Percentiles rank a stretch among this genome's conserved stretches.
These are phyloP conservation scores for Poliocrania exsul DNA, from an alignment of 2,797 vertebrate species.

Conservation along the genomic window DNA sequence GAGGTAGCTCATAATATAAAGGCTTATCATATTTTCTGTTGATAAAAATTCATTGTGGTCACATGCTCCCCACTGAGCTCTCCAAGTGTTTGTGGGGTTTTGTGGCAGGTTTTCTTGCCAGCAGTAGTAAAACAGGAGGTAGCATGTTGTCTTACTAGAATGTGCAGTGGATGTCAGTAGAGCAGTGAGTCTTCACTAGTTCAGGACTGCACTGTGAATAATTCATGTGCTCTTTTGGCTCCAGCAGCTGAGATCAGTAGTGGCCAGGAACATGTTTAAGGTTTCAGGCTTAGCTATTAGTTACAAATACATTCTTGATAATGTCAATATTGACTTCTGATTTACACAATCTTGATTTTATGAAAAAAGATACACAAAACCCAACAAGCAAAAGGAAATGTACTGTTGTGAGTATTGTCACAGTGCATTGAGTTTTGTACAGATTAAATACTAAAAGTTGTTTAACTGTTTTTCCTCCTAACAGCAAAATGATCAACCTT, in stretches of 20 bases:
- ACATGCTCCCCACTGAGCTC: neutral
- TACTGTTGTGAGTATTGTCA: neutral
- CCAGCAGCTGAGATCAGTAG: neutral
- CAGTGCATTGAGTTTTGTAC: neutral
- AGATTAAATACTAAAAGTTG: neutral
- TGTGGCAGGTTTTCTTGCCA: neutral
- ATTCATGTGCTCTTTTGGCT: conserved; percentile 35
- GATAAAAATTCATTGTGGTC: neutral
- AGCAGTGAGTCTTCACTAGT: neutral
- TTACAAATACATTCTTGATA: conserved; percentile 30
- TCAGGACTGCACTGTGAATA: conserved; percentile 16
- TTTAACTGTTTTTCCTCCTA: neutral
- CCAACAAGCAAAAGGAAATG: neutral
- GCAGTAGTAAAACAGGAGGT: neutral
- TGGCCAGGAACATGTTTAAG: conserved; percentile 18
- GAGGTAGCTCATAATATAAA: neutral
- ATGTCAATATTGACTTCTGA: conserved; percentile 6
- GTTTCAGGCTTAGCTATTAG: conserved; percentile 43
- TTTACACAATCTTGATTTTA: neutral
- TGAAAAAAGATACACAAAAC: neutral
- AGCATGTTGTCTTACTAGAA: neutral
- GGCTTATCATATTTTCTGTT: neutral
- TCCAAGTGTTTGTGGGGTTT: neutral
- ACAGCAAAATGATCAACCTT: conserved; percentile 97
- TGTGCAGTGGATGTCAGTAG: neutral